A percentile compares a stretch with the other conserved stretches of the same genome.
Conservation (phyloP, 1,140 invertebrate species). For the Hypothenemus hampei region DNA sequence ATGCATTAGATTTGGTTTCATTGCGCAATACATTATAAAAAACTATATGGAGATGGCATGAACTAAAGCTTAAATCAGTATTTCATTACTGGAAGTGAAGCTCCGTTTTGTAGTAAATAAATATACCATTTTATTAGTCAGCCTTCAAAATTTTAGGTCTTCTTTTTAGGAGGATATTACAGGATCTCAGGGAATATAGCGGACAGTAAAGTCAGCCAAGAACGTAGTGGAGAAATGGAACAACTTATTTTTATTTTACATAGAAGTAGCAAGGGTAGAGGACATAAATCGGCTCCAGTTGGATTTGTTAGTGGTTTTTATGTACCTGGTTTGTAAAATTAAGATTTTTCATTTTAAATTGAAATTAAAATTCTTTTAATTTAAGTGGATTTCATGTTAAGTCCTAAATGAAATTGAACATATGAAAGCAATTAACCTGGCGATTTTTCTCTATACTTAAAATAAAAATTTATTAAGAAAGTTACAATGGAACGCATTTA, state of each 20-base stretch:
- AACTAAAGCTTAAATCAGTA: conserved; percentile 57
- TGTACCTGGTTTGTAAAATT: conserved; percentile 57
- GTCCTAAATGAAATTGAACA: conserved; percentile 60
- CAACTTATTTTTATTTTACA: conserved; percentile 62
- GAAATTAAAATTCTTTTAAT: not conserved
- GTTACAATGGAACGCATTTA: conserved; percentile 65
- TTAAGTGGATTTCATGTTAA: conserved; percentile 52
- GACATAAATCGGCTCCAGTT: conserved; percentile 34
- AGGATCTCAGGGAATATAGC: conserved; percentile 68
- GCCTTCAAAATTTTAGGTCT: too few species aligned
- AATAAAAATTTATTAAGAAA: conserved; percentile 64
- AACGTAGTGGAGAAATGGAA: conserved; percentile 74
- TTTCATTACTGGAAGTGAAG: conserved; percentile 59
- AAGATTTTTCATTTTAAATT: not conserved
- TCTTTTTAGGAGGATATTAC: conserved; percentile 70
- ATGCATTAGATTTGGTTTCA: conserved; percentile 65
- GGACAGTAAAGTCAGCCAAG: conserved; percentile 61
- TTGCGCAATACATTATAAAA: conserved; percentile 54
- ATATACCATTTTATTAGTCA: too few species aligned
- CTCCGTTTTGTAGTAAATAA: conserved; percentile 75
- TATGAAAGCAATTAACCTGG: conserved; percentile 70
- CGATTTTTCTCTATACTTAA: conserved; percentile 64
- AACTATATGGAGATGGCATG: conserved; percentile 36
- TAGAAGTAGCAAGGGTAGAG: conserved; percentile 47
- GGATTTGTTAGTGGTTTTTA: conserved; percentile 50